A percentile compares a stretch with the other conserved stretches of the same genome.
Evolutionary conservation across 2,113 vertebrate species (phyloP).

Genomic region (Callipepla californica): DNA sequence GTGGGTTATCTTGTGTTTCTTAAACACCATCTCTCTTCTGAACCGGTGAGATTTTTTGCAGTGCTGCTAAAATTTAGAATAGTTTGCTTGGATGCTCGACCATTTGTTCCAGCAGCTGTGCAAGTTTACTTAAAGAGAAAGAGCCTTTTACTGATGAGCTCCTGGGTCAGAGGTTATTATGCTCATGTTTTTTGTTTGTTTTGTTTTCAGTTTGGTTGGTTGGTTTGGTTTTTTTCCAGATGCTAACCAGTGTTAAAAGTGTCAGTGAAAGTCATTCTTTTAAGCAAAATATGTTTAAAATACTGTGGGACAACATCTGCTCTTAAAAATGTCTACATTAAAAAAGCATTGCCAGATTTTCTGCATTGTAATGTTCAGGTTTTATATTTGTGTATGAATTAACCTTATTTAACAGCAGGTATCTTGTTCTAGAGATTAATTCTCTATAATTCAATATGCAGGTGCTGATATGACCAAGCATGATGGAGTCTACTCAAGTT

Average conservation of each 20-base stretch:
- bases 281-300: not conserved
- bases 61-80: not conserved
- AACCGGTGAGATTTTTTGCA: not conserved
- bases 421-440: not conserved
- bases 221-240: not conserved
- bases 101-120: not conserved
- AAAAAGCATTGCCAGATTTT: not conserved
- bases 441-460: constrained; percentile 44
- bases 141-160: not conserved
- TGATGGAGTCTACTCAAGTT: constrained; percentile 80
- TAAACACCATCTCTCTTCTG: not conserved
- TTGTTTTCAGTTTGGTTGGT: too few relatives aligned
- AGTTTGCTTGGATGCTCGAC: not conserved
- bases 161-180: not conserved
- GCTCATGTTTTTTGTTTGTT: not conserved
- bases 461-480: constrained; percentile 76
- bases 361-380: not conserved
- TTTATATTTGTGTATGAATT: not conserved
- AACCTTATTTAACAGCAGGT: not conserved
- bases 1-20: not conserved
- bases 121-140: not conserved
- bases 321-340: not conserved
- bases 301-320: not conserved
- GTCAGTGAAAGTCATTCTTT: not conserved
- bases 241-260: not conserved